Percentiles rank a stretch among this genome's conserved stretches.
Evolutionary conservation across 2,888 invertebrate species (phyloP).

Genomic region (Eupeodes luniger): DNA sequence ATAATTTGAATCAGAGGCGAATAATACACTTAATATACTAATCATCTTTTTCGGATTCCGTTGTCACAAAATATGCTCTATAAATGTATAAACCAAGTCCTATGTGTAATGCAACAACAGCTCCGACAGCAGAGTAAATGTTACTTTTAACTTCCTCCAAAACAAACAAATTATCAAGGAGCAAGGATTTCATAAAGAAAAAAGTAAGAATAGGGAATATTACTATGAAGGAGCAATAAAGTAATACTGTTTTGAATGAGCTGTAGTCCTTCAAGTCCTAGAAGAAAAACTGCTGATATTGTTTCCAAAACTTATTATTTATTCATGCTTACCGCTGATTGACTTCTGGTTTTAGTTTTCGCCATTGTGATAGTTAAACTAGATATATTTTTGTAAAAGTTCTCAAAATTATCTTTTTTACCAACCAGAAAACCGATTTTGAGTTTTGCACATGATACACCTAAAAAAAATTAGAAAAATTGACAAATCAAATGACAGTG

Average conservation of each 20-base stretch:
- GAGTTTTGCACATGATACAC: neutral
- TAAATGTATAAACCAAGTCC: conserved; percentile 92
- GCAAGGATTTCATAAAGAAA: conserved; percentile 88
- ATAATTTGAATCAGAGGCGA: neutral
- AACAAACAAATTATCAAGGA: conserved; percentile 88
- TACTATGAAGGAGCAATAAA: conserved; percentile 91
- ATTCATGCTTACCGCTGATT: conserved; percentile 35
- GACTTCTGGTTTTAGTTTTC: conserved; percentile 33
- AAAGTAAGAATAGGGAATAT: conserved; percentile 90
- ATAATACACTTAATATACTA: conserved; percentile 24
- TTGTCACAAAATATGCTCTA: conserved; percentile 88
- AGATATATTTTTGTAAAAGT: neutral
- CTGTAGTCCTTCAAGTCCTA: conserved; percentile 87
- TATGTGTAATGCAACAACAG: conserved; percentile 90
- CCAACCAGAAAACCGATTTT: neutral
- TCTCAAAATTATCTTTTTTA: neutral
- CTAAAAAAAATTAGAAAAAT: neutral
- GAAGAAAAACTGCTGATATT: conserved; percentile 46
- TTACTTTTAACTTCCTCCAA: conserved; percentile 87
- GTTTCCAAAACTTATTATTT: conserved; percentile 79
- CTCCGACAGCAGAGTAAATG: conserved; percentile 91
- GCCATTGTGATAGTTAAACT: conserved; percentile 39
- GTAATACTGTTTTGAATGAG: conserved; percentile 90
- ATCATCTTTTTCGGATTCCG: conserved; percentile 46
- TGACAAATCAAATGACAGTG: neutral